Percentiles rank a stretch among this genome's conserved stretches.
Evolutionary conservation across 2,888 invertebrate species (phyloP).

Genomic region (Torymus texanus): DNA sequence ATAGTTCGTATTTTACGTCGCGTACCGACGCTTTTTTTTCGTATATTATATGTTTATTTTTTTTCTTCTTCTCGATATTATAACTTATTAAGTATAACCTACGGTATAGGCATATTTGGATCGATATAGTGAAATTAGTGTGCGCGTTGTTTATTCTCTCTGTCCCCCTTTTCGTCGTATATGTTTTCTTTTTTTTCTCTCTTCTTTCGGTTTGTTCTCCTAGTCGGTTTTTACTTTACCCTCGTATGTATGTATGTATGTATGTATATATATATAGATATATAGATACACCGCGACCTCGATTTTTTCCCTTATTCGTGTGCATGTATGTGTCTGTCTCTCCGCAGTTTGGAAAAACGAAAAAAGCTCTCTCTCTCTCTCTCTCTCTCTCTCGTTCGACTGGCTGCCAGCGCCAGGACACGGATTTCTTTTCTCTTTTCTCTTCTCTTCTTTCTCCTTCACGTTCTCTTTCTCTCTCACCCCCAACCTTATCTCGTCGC

Average conservation of each 20-base stretch:
- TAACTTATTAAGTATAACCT: constrained; percentile 25
- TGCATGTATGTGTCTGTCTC: background rate
- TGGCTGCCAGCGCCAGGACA: constrained; percentile 58
- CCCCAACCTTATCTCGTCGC: no score
- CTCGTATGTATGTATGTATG: background rate
- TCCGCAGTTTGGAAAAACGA: constrained; percentile 10
- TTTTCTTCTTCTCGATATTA: background rate
- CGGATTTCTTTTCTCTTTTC: background rate
- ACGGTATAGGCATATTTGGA: constrained; percentile 31
- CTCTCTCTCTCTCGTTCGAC: constrained; percentile 38
- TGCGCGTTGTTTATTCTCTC: constrained; percentile 41
- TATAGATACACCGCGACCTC: background rate
- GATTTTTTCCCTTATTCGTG: background rate
- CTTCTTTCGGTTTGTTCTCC: background rate
- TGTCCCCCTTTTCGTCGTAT: constrained; percentile 16
- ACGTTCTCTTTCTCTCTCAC: background rate
- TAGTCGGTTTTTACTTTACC: background rate
- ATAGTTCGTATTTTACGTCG: no score
- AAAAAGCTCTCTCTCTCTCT: constrained; percentile 41
- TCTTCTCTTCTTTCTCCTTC: background rate
- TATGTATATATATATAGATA: no score
- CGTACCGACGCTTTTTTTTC: background rate
- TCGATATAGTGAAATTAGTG: constrained; percentile 44
- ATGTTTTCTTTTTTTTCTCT: constrained; percentile 37
- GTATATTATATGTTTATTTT: constrained; percentile 6